These are phyloP conservation scores for Anas bernieri DNA, from an alignment of 2,797 vertebrate genomes.

Conservation along the genomic window DNA sequence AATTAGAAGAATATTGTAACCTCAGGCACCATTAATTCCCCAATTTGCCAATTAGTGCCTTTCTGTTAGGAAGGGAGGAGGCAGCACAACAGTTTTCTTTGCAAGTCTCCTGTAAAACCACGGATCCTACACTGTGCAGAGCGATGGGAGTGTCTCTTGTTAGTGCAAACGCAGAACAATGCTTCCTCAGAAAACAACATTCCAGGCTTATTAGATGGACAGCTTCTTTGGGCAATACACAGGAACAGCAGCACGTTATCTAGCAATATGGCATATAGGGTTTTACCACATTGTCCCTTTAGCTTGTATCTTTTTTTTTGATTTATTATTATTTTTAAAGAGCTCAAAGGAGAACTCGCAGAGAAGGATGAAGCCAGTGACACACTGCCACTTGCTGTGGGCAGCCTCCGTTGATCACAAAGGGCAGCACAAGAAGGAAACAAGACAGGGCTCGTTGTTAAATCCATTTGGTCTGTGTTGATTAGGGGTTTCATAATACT, in stretches of 20 bases:
- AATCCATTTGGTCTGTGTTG: neutral
- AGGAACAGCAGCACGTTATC: neutral
- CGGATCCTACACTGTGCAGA: neutral
- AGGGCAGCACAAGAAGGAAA: neutral
- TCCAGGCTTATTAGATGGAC: neutral
- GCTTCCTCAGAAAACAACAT: neutral
- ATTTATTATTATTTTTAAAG: neutral
- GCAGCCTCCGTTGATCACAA: neutral
- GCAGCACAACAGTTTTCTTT: neutral
- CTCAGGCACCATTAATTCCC: constrained; percentile 4
- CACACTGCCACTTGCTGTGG: neutral
- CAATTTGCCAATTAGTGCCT: neutral
- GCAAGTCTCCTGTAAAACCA: neutral
- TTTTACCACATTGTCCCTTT: neutral
- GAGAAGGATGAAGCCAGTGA: neutral
- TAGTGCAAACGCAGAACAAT: neutral
- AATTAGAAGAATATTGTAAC: constrained; percentile 8
- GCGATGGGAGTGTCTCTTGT: neutral
- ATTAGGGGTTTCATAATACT: neutral
- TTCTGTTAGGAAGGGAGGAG: neutral
- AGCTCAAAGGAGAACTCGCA: neutral
- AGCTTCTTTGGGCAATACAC: neutral
- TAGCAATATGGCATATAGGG: fast-evolving
- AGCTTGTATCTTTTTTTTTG: neutral
- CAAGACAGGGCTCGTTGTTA: neutral